Percentiles rank a stretch among this genome's conserved stretches.
These are phyloP conservation scores for Procavia capensis DNA, from an alignment of 2,113 vertebrate genomes.

Conservation along the genomic window DNA sequence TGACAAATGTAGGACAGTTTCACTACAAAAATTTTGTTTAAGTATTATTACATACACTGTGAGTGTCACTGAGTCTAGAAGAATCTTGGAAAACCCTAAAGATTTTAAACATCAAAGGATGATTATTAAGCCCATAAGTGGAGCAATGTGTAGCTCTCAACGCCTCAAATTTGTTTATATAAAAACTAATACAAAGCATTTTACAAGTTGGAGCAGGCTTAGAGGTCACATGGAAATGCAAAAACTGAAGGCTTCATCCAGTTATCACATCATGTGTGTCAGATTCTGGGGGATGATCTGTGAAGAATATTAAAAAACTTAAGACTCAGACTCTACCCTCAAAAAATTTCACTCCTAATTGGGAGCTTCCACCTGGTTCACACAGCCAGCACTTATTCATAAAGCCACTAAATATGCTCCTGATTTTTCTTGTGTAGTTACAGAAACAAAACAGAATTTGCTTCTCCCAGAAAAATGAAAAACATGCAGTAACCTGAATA, in stretches of 20 bases:
- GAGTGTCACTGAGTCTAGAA: not conserved
- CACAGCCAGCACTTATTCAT: not conserved
- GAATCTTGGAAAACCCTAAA: not conserved
- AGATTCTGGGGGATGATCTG: not conserved
- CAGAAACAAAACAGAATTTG: not conserved
- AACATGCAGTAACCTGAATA: not conserved
- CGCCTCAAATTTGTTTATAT: not conserved
- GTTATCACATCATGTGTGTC: not conserved
- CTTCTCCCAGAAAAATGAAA: not conserved
- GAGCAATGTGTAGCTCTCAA: not conserved
- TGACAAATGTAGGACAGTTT: not conserved
- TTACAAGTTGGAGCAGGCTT: not conserved
- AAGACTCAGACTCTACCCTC: not conserved
- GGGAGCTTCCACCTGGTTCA: not conserved
- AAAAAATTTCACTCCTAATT: not conserved
- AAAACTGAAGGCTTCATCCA: not conserved
- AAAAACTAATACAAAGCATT: not conserved
- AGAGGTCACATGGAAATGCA: not conserved
- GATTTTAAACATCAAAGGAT: not conserved
- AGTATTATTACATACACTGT: not conserved
- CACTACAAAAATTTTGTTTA: not conserved
- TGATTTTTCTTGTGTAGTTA: not conserved
- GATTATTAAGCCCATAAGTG: not conserved
- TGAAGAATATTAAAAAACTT: not conserved
- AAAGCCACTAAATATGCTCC: not conserved